These are phyloP conservation scores for Plutomurus gul DNA, from an alignment of 1,140 invertebrate species.

Conservation along the genomic window DNA sequence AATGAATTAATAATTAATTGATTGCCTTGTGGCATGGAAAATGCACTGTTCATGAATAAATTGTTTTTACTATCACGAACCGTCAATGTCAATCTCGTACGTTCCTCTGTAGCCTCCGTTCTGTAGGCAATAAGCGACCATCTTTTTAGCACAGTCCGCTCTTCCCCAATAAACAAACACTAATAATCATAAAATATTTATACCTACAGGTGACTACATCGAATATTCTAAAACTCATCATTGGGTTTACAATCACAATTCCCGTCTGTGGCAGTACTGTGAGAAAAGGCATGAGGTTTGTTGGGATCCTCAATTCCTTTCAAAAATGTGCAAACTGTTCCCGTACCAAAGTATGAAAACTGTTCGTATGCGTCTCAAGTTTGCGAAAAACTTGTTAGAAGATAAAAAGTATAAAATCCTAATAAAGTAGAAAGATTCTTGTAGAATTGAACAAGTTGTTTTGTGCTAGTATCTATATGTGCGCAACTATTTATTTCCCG, in stretches of 20 bases:
- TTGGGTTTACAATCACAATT: slow-evolving; percentile 82
- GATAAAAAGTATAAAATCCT: slow-evolving; percentile 67
- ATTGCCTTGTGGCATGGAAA: no score
- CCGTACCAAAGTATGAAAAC: slow-evolving; percentile 87
- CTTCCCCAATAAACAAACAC: background rate
- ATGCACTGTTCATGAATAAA: no score
- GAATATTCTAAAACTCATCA: slow-evolving; percentile 74
- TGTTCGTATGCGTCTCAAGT: slow-evolving; percentile 72
- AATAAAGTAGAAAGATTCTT: no score
- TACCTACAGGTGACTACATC: slow-evolving; percentile 69
- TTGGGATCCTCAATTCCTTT: slow-evolving; percentile 74
- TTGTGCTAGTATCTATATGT: no score
- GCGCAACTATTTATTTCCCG: no score
- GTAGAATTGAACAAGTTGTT: background rate
- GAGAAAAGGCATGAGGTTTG: slow-evolving; percentile 71
- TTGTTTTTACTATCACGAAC: no score
- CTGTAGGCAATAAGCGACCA: no score
- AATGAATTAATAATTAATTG: no score
- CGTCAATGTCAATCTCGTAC: no score
- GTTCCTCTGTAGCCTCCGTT: no score
- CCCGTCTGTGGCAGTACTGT: slow-evolving; percentile 78
- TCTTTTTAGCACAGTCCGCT: no score
- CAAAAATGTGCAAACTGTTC: slow-evolving; percentile 77
- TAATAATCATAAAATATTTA: slow-evolving; percentile 13
- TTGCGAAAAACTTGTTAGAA: slow-evolving; percentile 71